These are phyloP conservation scores for Willowsia nigromaculata DNA, from an alignment of 2,888 invertebrate species.

Conservation along the genomic window DNA sequence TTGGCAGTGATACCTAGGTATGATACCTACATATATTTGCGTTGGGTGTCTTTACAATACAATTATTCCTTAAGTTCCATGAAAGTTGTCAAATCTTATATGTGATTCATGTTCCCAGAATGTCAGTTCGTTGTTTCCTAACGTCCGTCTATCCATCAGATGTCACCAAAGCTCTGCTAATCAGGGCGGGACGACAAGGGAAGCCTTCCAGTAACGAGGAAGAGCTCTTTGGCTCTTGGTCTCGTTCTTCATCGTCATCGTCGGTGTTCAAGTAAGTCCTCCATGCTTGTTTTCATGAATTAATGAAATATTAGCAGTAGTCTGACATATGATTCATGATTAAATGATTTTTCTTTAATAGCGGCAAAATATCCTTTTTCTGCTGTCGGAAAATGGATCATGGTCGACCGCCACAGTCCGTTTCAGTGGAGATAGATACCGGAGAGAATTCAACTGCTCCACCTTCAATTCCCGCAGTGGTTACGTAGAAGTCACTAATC, in stretches of 20 bases:
- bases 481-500: constrained; percentile 38
- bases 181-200: constrained; percentile 78
- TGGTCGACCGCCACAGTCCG: constrained; percentile 18
- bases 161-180: constrained; percentile 86
- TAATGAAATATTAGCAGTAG: too few relatives aligned
- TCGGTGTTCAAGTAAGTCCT: constrained; percentile 80
- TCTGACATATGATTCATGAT: too few relatives aligned
- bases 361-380: constrained; percentile 64
- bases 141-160: constrained; percentile 88
- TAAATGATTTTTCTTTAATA: too few relatives aligned
- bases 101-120: constrained; percentile 82
- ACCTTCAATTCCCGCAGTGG: constrained; percentile 57
- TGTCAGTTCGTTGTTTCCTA: constrained; percentile 86
- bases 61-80: too few relatives aligned
- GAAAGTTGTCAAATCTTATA: constrained; percentile 44
- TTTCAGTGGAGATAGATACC: constrained; percentile 12
- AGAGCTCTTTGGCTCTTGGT: constrained; percentile 80
- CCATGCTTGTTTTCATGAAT: background rate
- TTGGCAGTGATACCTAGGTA: constrained; percentile 92
- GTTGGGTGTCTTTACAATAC: background rate
- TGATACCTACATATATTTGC: constrained; percentile 66
- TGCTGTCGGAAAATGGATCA: constrained; percentile 68
- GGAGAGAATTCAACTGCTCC: constrained; percentile 16
- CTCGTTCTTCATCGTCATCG: constrained; percentile 80
- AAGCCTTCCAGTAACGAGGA: constrained; percentile 78